Percentiles rank a stretch among this genome's conserved stretches.
phyloP scores from a whole-genome alignment of 2,113 vertebrate species.

The Limnothrissa miodon region DNA sequence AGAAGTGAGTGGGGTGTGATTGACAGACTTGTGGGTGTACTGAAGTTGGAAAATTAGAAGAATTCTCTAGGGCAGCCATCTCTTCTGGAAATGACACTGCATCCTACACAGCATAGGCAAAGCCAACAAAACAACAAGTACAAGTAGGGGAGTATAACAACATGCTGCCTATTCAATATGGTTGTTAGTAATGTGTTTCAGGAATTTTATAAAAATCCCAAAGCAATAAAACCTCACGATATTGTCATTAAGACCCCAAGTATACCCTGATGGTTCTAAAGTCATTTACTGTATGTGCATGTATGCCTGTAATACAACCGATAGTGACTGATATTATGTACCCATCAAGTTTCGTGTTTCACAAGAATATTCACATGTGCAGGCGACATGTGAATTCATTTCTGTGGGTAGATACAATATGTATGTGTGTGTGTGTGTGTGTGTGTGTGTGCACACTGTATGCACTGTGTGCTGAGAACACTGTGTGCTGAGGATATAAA shows the following conservation, averaged over 20 bases:
- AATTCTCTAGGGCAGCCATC: neutral
- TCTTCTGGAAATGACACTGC: neutral
- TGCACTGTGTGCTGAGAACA: no score
- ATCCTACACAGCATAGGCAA: neutral
- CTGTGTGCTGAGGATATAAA: no score
- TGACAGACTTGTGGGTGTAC: neutral
- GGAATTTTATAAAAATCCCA: neutral
- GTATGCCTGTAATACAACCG: neutral
- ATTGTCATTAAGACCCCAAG: neutral
- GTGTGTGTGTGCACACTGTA: neutral
- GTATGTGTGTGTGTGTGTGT: neutral
- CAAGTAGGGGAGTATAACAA: neutral
- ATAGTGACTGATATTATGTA: neutral
- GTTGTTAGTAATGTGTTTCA: neutral
- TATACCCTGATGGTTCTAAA: neutral
- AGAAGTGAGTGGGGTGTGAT: neutral
- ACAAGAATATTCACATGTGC: neutral
- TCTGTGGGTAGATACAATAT: neutral
- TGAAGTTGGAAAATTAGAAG: neutral
- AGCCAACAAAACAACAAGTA: neutral
- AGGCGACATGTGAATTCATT: neutral
- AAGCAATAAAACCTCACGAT: neutral
- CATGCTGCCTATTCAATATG: neutral
- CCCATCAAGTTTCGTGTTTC: neutral
- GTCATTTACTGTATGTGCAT: neutral